Evolutionary conservation across 2,888 invertebrate species (phyloP).

Genomic region (Papilio demoleus): DNA sequence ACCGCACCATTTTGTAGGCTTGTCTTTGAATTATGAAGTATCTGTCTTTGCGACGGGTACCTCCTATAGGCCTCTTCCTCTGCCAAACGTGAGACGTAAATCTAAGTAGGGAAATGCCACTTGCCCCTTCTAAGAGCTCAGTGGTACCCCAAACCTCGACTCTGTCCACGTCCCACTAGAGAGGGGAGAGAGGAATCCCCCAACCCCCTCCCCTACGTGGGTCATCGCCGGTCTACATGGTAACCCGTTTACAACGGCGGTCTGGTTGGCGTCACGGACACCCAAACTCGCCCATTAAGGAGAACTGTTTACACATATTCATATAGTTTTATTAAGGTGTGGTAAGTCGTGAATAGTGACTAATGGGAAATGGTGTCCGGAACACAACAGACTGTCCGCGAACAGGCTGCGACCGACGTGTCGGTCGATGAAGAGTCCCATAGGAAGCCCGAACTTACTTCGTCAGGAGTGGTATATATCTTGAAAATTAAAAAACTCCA

Average conservation of each 20-base stretch:
- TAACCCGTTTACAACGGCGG: slow-evolving; percentile 28
- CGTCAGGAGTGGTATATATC: slow-evolving; percentile 4
- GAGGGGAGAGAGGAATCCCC: background rate
- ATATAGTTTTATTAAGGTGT: background rate
- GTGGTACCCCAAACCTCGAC: background rate
- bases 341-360: background rate
- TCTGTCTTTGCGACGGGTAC: slow-evolving; percentile 11
- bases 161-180: background rate
- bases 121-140: background rate
- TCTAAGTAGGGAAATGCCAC: background rate
- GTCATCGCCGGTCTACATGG: slow-evolving; percentile 26
- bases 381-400: slow-evolving; percentile 15
- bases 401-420: slow-evolving; percentile 33
- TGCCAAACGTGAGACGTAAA: background rate
- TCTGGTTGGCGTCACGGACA: slow-evolving; percentile 29
- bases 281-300: slow-evolving; percentile 32
- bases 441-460: slow-evolving; percentile 29
- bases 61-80: slow-evolving; percentile 25
- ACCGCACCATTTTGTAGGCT: background rate
- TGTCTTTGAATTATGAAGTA: background rate
- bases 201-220: slow-evolving; percentile 9
- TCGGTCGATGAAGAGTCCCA: slow-evolving; percentile 34
- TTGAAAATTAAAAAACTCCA: slow-evolving; percentile 13
- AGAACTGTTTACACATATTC: background rate
- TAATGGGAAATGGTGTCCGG: slow-evolving; percentile 16